Conservation (phyloP, 2,797 vertebrate genomes). For the Scyliorhinus canicula region DNA sequence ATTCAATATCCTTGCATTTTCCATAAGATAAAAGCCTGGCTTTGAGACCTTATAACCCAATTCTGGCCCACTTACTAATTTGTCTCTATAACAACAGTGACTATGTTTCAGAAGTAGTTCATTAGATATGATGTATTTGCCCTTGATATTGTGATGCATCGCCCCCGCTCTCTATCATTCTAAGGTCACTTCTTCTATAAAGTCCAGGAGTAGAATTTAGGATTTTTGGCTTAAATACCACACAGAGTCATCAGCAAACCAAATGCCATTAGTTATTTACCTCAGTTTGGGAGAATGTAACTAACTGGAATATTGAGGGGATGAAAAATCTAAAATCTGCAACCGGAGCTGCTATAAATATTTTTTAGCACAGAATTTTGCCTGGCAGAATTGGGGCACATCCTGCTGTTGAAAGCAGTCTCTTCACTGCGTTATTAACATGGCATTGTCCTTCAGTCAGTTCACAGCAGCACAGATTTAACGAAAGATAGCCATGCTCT, state of each 20-base stretch:
- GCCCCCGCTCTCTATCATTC: background rate
- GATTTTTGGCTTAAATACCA: background rate
- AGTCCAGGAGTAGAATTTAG: too few species aligned
- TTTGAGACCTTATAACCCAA: background rate
- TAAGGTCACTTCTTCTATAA: background rate
- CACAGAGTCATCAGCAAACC: background rate
- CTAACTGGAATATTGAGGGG: background rate
- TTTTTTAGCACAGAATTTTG: background rate
- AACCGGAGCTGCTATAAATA: background rate
- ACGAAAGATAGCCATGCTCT: background rate
- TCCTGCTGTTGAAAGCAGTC: background rate
- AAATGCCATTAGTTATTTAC: background rate
- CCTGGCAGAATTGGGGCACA: slow-evolving; percentile 17
- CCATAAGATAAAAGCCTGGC: background rate
- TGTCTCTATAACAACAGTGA: background rate
- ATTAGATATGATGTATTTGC: background rate
- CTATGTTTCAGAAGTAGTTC: background rate
- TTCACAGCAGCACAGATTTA: background rate
- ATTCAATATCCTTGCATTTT: background rate
- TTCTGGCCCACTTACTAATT: background rate
- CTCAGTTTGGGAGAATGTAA: background rate
- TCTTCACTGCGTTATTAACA: background rate
- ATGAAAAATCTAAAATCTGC: background rate
- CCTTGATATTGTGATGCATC: background rate
- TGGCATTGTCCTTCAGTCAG: background rate